Base-by-base conservation (phyloP, 2,113 vertebrate genomes). In the Melospiza melodia region DNA sequence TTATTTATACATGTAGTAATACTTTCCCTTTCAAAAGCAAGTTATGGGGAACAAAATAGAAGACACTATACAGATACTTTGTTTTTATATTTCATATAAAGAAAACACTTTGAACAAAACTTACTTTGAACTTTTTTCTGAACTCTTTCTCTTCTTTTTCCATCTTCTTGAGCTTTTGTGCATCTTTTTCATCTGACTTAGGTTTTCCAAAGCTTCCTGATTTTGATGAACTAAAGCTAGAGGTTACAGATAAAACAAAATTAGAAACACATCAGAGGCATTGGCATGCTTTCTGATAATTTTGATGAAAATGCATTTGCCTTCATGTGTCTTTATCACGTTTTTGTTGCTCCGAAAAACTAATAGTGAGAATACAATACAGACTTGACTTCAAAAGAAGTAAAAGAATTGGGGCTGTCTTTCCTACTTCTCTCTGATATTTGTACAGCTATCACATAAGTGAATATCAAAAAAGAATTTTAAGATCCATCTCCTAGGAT, bases 111-210 rank as follows among this genome's bases (percentile, higher is more conserved):
- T 98, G 93, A 99, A 99, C 94, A 63, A 59, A 87, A 67, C 97
- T 87, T 95, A 99, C 99, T 98, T 98, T 99, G 96, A 99, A 99
- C 94, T 98, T 99, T 98, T 99, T 99, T 84, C 99, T 98, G 95
- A 99, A 99, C 8, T 99, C 99, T 95, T 98, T 99, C 94, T 99
- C 99, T 92, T 99, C 99, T 96, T 98, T 99, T 94, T 99, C 99
- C 28, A 98, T 97, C 91, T 98, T 99, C 93, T 99, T 99, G 89
- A 97, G 94, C 71, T 98, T 99, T 94, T 98, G 98, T 25, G 48
- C 80, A 55, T 99, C 98, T 80, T 97, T 97, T 46, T 97, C 97
- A 46, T 95, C 85, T 19, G 85, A 65, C 68, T 72, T 98, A 21
- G 3, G 2, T 80, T 93, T 97, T 90, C 76, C 97, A 84, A 79